These are phyloP conservation scores for Homarus americanus DNA, from an alignment of 1,140 invertebrate species.

Conservation along the genomic window DNA sequence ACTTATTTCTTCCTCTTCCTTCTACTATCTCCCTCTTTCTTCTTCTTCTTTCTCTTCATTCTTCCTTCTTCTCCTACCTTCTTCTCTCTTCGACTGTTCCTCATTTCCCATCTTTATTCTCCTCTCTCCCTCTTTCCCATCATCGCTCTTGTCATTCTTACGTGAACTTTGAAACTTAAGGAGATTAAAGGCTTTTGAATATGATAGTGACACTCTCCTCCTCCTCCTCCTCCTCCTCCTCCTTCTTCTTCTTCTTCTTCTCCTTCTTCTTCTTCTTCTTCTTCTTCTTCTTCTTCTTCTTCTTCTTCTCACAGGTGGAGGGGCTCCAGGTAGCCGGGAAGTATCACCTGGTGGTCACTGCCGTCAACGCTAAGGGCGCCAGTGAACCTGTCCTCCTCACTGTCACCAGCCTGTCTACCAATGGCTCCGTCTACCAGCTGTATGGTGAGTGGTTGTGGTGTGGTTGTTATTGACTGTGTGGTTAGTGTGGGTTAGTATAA, in stretches of 20 bases:
- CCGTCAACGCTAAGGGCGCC: constrained; percentile 17
- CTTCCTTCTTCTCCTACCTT: too few relatives aligned
- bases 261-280: background rate
- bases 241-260: background rate
- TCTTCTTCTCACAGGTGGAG: constrained; percentile 15
- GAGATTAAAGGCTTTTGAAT: too few relatives aligned
- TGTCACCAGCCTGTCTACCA: background rate
- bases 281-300: background rate
- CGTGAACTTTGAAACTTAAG: background rate
- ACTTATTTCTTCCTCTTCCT: too few relatives aligned
- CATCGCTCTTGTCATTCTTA: background rate
- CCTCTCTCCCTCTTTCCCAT: background rate
- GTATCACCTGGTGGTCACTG: background rate
- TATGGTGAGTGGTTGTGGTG: background rate
- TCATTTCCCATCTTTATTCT: too few relatives aligned
- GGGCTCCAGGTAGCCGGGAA: background rate
- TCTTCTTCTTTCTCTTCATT: too few relatives aligned
- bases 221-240: too few relatives aligned
- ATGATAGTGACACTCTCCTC: too few relatives aligned
- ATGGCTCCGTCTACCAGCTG: background rate
- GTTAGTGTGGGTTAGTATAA: background rate
- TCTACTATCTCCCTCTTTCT: too few relatives aligned
- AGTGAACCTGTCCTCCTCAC: constrained; percentile 10
- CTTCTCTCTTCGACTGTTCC: too few relatives aligned
- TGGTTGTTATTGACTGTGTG: background rate